These are phyloP conservation scores for Drosophila longiperda DNA, from an alignment of 2,888 invertebrate genomes.

Conservation along the genomic window DNA sequence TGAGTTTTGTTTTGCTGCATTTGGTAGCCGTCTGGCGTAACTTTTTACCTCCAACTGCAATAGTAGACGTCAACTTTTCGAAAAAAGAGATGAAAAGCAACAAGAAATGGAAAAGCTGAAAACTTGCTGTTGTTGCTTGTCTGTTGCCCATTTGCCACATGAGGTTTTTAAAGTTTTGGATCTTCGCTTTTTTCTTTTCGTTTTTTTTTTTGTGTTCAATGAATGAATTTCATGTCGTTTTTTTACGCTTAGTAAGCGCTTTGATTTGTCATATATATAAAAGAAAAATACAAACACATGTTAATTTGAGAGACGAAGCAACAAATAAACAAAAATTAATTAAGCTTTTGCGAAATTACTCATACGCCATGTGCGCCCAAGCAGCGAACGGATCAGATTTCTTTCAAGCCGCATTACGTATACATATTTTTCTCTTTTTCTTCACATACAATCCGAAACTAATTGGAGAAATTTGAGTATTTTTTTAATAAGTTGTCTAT, in stretches of 20 bases:
- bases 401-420: conserved; percentile 30
- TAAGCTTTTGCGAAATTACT: conserved; percentile 52
- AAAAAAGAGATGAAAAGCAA: conserved; percentile 23
- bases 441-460: background rate
- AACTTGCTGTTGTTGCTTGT: conserved; percentile 30
- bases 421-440: conserved; percentile 19
- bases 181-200: conserved; percentile 18
- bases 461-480: background rate
- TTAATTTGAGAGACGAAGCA: conserved; percentile 56
- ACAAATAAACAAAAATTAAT: conserved; percentile 40
- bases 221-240: conserved; percentile 68
- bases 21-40: conserved; percentile 45
- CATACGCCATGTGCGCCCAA: conserved; percentile 63
- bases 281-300: conserved; percentile 47
- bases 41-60: conserved; percentile 39
- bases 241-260: conserved; percentile 75
- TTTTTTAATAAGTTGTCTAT: background rate
- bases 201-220: conserved; percentile 44
- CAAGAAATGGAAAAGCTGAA: conserved; percentile 64
- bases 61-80: conserved; percentile 24
- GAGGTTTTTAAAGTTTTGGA: conserved; percentile 23
- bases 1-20: conserved; percentile 43
- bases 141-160: conserved; percentile 43
- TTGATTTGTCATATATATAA: conserved; percentile 64
- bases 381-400: conserved; percentile 43